Percentiles rank a stretch among this genome's conserved stretches.
Evolutionary conservation across 2,113 vertebrate genomes (phyloP).

Genomic region (Protomyctophum bolini): DNA sequence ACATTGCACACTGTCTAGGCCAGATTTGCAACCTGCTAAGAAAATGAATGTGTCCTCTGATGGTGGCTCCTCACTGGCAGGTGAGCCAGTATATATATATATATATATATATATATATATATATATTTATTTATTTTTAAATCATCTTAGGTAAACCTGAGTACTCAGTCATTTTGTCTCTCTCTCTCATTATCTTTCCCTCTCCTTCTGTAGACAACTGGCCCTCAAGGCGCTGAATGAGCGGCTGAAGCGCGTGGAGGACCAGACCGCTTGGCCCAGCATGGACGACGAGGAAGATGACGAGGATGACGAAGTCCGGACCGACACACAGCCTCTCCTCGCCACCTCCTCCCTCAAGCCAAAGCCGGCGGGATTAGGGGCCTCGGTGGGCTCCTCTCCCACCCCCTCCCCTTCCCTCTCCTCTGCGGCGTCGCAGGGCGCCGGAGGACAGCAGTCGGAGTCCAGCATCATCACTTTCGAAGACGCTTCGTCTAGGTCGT

Average conservation of each 20-base stretch:
- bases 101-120: too few species aligned
- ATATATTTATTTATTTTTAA: too few species aligned
- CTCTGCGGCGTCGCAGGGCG: conserved; percentile 43
- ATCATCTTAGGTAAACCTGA: too few species aligned
- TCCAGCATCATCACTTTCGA: conserved; percentile 94
- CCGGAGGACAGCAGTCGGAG: conserved; percentile 75
- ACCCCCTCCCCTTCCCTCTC: conserved; percentile 53
- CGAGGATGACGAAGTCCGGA: conserved; percentile 84
- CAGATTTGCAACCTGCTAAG: too few species aligned
- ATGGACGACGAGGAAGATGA: conserved; percentile 97
- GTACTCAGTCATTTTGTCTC: background rate
- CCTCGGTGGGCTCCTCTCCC: conserved; percentile 35
- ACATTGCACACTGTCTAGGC: too few species aligned
- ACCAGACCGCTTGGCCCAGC: conserved; percentile 94
- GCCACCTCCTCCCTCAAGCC: conserved; percentile 41
- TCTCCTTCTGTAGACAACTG: conserved; percentile 84
- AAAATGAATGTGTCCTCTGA: too few species aligned
- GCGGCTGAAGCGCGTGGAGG: conserved; percentile 93
- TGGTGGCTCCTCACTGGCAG: too few species aligned
- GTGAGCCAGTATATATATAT: too few species aligned
- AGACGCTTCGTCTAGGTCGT: conserved; percentile 86
- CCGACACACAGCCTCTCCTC: conserved; percentile 77
- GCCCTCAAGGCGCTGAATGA: conserved; percentile 97
- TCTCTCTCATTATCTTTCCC: background rate
- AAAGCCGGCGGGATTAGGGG: conserved; percentile 45